A percentile compares a stretch with the other conserved stretches of the same genome.
These are phyloP conservation scores for Brienomyrus brachyistius DNA, from an alignment of 2,113 vertebrate species.

Conservation along the genomic window DNA sequence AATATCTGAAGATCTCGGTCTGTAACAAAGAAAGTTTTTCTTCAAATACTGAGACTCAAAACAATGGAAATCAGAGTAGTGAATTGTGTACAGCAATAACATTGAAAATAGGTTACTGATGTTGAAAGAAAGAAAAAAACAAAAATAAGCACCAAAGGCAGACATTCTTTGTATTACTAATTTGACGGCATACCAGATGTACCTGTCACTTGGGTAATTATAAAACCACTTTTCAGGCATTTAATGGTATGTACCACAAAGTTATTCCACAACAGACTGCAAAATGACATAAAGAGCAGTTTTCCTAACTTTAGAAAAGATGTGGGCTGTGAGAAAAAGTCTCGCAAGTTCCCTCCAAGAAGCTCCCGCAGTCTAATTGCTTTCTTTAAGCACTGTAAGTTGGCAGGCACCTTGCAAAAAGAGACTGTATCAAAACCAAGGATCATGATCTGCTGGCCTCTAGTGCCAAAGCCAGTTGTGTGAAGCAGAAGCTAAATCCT, in stretches of 20 bases:
- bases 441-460: not conserved
- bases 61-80: not conserved
- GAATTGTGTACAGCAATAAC: not conserved
- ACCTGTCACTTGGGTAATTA: conserved; percentile 17
- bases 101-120: conserved; percentile 4
- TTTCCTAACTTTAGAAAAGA: not conserved
- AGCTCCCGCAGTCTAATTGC: not conserved
- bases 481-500: not conserved
- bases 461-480: not conserved
- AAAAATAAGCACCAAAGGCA: conserved; percentile 12
- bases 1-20: not conserved
- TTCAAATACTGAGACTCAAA: not conserved
- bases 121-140: conserved; percentile 8
- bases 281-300: not conserved
- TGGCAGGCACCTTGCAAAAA: not conserved
- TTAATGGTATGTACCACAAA: conserved; percentile 4
- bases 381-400: not conserved
- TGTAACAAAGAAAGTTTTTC: not conserved
- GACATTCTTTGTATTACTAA: not conserved
- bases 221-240: conserved; percentile 5
- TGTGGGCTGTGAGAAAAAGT: not conserved
- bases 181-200: not conserved
- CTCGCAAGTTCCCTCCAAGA: not conserved
- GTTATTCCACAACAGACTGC: not conserved
- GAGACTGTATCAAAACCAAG: not conserved